Percentiles rank a stretch among this genome's conserved stretches.
These are phyloP conservation scores for Musca domestica DNA, from an alignment of 1,140 invertebrate genomes.

Conservation along the genomic window DNA sequence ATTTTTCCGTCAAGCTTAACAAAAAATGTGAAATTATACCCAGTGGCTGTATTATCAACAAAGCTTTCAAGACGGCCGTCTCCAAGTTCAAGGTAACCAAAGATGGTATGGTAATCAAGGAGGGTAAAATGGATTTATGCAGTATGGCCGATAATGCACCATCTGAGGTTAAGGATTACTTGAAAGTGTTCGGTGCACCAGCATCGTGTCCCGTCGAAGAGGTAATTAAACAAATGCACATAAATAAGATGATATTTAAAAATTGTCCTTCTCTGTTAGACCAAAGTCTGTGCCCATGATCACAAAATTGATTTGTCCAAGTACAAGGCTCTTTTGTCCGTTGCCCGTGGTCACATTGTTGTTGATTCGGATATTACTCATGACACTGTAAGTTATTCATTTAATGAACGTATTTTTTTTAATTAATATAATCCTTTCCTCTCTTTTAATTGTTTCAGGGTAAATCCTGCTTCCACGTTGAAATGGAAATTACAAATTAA, in stretches of 20 bases:
- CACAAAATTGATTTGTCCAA: constrained; percentile 44
- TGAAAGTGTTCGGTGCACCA: constrained; percentile 46
- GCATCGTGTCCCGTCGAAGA: constrained; percentile 41
- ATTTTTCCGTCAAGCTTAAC: constrained; percentile 43
- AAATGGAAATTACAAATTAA: constrained; percentile 46
- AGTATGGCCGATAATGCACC: constrained; percentile 37
- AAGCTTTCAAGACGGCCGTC: constrained; percentile 42
- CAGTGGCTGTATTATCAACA: constrained; percentile 41
- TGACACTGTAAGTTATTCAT: constrained; percentile 40
- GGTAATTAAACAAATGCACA: background rate
- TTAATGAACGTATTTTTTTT: background rate
- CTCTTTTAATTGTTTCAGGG: constrained; percentile 32
- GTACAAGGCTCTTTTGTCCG: constrained; percentile 46
- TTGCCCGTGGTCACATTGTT: constrained; percentile 44
- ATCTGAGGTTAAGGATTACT: constrained; percentile 41
- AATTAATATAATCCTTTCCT: background rate
- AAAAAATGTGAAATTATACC: constrained; percentile 50
- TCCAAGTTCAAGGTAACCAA: constrained; percentile 45
- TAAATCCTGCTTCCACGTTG: constrained; percentile 48
- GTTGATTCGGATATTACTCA: constrained; percentile 44
- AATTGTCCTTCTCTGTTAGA: constrained; percentile 23
- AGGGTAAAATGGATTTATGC: constrained; percentile 48
- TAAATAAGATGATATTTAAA: background rate
- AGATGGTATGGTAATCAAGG: constrained; percentile 47
- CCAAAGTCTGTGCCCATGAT: constrained; percentile 46